Evolutionary conservation across 2,113 vertebrate species (phyloP).

Genomic region (Globicephala melas): DNA sequence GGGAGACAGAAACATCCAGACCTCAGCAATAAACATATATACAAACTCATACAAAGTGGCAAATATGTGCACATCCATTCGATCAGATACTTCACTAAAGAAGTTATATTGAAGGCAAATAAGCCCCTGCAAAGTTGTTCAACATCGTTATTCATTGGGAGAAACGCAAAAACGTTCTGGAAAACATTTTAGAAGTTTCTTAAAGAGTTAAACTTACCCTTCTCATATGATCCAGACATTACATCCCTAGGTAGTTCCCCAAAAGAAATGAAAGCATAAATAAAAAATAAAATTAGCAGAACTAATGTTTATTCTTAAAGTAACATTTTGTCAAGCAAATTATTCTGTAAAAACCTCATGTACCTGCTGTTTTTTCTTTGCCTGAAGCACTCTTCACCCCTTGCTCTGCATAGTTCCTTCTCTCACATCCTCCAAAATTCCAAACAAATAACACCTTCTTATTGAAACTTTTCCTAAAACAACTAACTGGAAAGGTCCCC

Average conservation of each 20-base stretch:
- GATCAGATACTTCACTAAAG: neutral
- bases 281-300: neutral
- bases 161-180: neutral
- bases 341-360: neutral
- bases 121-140: neutral
- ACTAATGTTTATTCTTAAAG: too few species aligned
- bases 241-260: neutral
- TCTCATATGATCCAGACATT: neutral
- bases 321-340: neutral
- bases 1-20: neutral
- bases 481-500: neutral
- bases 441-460: neutral
- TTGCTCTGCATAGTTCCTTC: too few species aligned
- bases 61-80: neutral
- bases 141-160: too few species aligned
- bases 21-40: neutral
- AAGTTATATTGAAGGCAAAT: neutral
- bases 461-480: neutral
- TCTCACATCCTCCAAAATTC: neutral
- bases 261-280: fast-evolving
- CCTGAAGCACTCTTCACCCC: neutral
- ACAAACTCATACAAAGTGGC: neutral
- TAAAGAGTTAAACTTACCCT: neutral
- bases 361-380: neutral
- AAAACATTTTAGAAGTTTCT: neutral